Conservation (phyloP, 2,888 invertebrate species). For the Agrotis segetum region DNA sequence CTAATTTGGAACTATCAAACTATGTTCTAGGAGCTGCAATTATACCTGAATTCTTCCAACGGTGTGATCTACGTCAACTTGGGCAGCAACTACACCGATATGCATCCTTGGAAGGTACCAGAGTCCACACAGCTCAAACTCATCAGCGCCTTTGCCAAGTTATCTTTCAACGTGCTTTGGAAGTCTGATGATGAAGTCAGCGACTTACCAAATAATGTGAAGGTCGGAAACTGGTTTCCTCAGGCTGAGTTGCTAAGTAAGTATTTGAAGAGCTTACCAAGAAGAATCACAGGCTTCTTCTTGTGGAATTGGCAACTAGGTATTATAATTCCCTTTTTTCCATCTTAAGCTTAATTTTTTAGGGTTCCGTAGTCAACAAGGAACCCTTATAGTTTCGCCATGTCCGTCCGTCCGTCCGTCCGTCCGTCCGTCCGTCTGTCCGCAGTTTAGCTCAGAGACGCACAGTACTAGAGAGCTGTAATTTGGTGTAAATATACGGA, state of each 20-base stretch:
- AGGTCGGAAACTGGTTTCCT: constrained; percentile 43
- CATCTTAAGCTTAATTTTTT: too few species aligned
- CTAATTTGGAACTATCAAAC: too few species aligned
- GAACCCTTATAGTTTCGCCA: too few species aligned
- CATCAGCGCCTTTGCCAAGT: constrained; percentile 31
- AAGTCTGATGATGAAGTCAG: constrained; percentile 14
- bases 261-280: neutral
- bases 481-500: too few species aligned
- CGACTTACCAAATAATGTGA: constrained; percentile 29
- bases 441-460: too few species aligned
- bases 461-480: too few species aligned
- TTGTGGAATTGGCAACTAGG: too few species aligned
- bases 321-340: too few species aligned
- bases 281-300: too few species aligned
- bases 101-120: constrained; percentile 21
- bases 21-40: constrained; percentile 31
- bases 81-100: constrained; percentile 12
- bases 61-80: constrained; percentile 37
- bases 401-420: too few species aligned
- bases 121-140: constrained; percentile 21
- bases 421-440: too few species aligned
- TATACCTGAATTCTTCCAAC: constrained; percentile 25
- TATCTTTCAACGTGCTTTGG: constrained; percentile 33
- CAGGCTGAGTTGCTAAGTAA: constrained; percentile 45
- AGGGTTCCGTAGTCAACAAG: too few species aligned